Evolutionary conservation across 2,888 invertebrate genomes (phyloP).

Genomic region (Scotopteryx bipunctaria): DNA sequence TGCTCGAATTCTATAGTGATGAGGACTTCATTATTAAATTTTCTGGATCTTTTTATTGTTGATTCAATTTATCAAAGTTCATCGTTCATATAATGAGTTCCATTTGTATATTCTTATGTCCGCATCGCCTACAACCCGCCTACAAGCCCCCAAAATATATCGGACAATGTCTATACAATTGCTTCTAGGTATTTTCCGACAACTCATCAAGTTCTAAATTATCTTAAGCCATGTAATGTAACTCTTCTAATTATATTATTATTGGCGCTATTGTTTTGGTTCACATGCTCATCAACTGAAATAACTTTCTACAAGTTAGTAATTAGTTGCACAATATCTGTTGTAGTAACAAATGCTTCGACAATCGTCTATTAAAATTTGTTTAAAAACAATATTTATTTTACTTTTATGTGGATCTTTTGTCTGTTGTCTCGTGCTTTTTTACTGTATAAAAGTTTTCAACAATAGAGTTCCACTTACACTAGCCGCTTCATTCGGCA

Average conservation of each 20-base stretch:
- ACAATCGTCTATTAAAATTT: too few relatives aligned
- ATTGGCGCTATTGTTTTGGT: too few relatives aligned
- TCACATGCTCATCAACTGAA: too few relatives aligned
- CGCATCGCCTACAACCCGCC: slow-evolving; percentile 58
- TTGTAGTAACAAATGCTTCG: not conserved
- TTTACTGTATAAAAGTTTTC: not conserved
- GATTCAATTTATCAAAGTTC: slow-evolving; percentile 41
- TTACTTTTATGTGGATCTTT: not conserved
- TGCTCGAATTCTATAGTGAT: slow-evolving; percentile 13
- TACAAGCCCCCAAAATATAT: slow-evolving; percentile 38
- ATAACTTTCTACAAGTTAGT: not conserved
- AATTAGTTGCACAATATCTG: not conserved
- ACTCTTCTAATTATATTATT: too few relatives aligned
- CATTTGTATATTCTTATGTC: slow-evolving; percentile 48
- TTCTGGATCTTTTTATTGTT: not conserved
- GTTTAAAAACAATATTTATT: too few relatives aligned
- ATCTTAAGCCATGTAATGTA: too few relatives aligned
- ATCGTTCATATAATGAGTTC: slow-evolving; percentile 52
- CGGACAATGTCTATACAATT: slow-evolving; percentile 10
- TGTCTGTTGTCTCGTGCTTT: not conserved
- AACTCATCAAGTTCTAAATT: too few relatives aligned
- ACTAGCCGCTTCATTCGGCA: slow-evolving; percentile 29
- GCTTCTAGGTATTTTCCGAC: too few relatives aligned
- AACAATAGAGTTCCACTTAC: slow-evolving; percentile 26
- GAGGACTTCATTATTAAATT: slow-evolving; percentile 2